A percentile compares a stretch with the other conserved stretches of the same genome.
Evolutionary conservation across 2,113 vertebrate species (phyloP).

Genomic region (Willisornis vidua): DNA sequence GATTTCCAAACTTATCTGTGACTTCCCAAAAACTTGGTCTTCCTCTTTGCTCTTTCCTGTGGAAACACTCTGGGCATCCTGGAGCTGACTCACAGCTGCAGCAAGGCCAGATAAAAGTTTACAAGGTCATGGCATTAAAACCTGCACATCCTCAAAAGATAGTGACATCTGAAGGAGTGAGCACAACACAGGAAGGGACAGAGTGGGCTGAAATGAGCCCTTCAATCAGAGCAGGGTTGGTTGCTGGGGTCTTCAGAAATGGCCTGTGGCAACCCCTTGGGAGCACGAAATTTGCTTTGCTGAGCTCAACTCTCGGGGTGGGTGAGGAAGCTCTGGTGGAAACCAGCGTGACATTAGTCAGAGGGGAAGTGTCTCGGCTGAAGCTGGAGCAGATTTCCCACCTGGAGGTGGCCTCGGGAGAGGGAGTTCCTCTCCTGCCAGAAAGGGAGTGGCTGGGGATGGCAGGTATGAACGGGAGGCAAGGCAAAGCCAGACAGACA

Average conservation of each 20-base stretch:
- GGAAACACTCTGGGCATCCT: background rate
- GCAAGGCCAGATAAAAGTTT: background rate
- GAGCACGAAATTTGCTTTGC: background rate
- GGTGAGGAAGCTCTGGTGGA: background rate
- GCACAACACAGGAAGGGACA: background rate
- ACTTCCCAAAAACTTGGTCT: background rate
- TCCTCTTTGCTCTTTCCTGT: background rate
- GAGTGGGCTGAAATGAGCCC: background rate
- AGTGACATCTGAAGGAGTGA: background rate
- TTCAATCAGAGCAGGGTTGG: background rate
- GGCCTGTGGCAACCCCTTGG: background rate
- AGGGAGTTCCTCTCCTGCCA: background rate
- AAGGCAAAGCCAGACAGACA: background rate
- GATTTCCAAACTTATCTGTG: background rate
- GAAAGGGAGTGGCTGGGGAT: background rate
- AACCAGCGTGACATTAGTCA: background rate
- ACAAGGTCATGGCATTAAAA: background rate
- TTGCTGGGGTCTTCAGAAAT: background rate
- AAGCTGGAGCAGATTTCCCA: background rate
- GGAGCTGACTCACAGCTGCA: background rate
- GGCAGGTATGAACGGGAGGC: background rate
- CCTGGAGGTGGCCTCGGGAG: background rate
- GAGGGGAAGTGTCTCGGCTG: background rate
- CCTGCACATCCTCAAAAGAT: background rate
- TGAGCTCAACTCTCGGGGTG: accelerated